Conservation (phyloP, 2,797 vertebrate species). For the Phoxinus dragarum region DNA sequence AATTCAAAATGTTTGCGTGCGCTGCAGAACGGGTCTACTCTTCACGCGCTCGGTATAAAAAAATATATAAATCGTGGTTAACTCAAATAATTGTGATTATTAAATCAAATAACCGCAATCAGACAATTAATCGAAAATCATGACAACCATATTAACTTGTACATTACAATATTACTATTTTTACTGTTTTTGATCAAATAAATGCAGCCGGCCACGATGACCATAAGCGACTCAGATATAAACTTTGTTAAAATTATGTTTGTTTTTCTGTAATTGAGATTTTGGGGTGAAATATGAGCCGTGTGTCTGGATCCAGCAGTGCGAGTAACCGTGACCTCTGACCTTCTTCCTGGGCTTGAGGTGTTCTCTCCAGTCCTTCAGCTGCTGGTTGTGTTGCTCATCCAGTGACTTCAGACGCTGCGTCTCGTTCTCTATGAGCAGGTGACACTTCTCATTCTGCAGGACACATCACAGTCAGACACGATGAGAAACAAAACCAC, state of each 20-base stretch:
- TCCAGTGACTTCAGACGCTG: conserved; percentile 92
- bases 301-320: neutral
- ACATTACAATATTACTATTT: neutral
- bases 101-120: neutral
- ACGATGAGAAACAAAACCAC: neutral
- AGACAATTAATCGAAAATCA: neutral
- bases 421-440: conserved; percentile 93
- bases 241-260: neutral
- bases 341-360: conserved; percentile 94
- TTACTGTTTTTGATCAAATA: neutral
- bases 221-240: neutral
- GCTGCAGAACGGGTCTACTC: too few species aligned
- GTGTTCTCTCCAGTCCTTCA: conserved; percentile 92
- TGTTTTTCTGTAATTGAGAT: neutral
- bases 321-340: neutral
- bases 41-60: too few species aligned
- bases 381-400: conserved; percentile 85
- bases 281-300: neutral
- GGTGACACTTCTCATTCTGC: conserved; percentile 96
- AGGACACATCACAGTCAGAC: conserved; percentile 1
- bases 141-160: neutral
- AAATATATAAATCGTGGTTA: neutral
- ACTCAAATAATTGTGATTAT: neutral
- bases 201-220: neutral
- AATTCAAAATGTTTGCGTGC: too few species aligned